Evolutionary conservation across 2,888 invertebrate genomes (phyloP), one percentile per base, ranked within the genome.

Genomic region (Clusia tigrina): DNA sequence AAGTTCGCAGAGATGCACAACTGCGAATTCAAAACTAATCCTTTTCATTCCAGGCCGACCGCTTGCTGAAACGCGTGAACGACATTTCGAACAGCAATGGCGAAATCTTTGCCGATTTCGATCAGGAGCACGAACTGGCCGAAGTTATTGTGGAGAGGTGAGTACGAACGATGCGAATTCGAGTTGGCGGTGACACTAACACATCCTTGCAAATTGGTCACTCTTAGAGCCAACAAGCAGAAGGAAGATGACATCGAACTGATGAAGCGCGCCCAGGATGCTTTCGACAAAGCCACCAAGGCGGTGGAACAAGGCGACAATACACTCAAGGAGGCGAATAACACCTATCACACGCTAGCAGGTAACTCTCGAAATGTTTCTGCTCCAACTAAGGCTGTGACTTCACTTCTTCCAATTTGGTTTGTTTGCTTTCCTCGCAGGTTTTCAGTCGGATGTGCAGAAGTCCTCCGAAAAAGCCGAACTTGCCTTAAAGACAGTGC

Each of bases 391-490:
- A 32, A 32, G 12, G 32, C 6, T 9, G 12, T 32, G 32, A 32
- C n/a, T n/a, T n/a, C n/a, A n/a, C n/a, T 51, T 60, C 9, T 24
- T 6, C 15, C n/a, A 25, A 9, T 25, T 23, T 18, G 2, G 23
- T 53, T 18, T 23, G 3, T 53, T 53, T 23, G 12, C 20, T 22
- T 2, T 9, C 2, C 3, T 22, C 75, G 56, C 75, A 92, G 93
- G 91, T 79, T 98, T 98, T 85, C 95, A 96, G 80, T 89, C 91
- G 62, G 90, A 94, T 83, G 95, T 97, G 1, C 90, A 93, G 69
- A 90, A 91, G 68, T 96, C 94, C 64, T 91, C 93, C 63, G 87
- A 89, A 54, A 89, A 90, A 68, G 96, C 98, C 0, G 86, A 90
- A 51, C 87, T 91, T 66, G 94, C 96, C 0, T 84, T 95, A 15